Base-by-base conservation (phyloP, 2,113 vertebrate species). In the Polyodon spathula region DNA sequence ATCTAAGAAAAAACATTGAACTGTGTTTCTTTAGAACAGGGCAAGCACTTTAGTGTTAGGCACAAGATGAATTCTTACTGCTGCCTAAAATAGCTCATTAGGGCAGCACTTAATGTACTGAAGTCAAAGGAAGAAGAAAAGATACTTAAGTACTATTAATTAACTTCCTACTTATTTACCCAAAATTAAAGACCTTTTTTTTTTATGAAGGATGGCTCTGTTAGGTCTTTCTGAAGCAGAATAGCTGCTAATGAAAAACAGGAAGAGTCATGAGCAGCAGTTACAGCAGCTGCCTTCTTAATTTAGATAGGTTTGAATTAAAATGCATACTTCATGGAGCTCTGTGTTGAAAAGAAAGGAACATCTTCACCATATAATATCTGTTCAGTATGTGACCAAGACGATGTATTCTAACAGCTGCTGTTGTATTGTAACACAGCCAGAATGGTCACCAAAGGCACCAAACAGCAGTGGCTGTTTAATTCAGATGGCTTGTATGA, bases 171-270 rank as follows among this genome's bases (percentile, higher is more conserved):
- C 53, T 54, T 27, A 54, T 54, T 54, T 16, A 17, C 11, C 53
- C 27, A 54, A 54, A 54, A 54, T 12, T 11, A 16, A 37, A 54
- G 53, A 54, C 53, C 53, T 54, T 54, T 54, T 6, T 4, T 17
- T 54, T 54, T 54, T 10, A 4, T 54, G 53, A 54, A 17, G 5
- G 53, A 3, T 27, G 53, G 16, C 53, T 53, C 51, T 16, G 16
- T 53, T 53, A 43, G 27, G 53, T 8, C 53, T 54, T 54, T 54
- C 53, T 15, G 53, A 54, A 16, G n/a, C 37, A 54, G 53, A 54
- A 54, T 6, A 54, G 53, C 53, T 27, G 16, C 53, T 54, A 54
- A 54, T 54, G 53, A 54, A 54, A 54, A 54, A 17, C 53, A 27
- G 6, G 11, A 8, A 54, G 53, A 54, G 6, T 54, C 53, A 37